Conservation (phyloP, 1,140 invertebrate genomes). For the Triops longicaudatus region DNA sequence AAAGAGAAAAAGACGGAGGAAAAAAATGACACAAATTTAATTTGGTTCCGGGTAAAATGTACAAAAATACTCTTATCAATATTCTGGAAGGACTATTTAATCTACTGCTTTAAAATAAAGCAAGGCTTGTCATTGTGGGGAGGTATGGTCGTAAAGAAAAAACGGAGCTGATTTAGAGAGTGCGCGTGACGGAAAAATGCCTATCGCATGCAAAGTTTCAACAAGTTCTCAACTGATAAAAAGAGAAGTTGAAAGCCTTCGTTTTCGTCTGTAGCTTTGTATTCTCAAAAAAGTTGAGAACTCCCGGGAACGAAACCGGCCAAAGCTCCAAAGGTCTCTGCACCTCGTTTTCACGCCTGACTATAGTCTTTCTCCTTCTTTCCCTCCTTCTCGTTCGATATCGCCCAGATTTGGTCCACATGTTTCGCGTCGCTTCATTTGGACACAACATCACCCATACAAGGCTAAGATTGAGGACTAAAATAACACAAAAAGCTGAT, state of each 20-base stretch:
- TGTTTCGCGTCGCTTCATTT: not conserved
- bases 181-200: slow-evolving; percentile 5
- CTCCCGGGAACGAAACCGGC: not conserved
- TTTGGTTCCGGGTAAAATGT: not conserved
- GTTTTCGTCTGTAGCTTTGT: not conserved
- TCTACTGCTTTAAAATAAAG: not conserved
- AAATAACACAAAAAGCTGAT: not conserved
- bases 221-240: not conserved
- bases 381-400: not conserved
- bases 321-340: not conserved
- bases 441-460: not conserved
- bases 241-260: not conserved
- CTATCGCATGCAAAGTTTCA: slow-evolving; percentile 4
- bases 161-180: not conserved
- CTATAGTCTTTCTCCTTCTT: not conserved
- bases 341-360: not conserved
- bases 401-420: not conserved
- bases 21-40: not conserved
- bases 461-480: not conserved
- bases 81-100: not conserved
- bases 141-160: not conserved
- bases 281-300: not conserved
- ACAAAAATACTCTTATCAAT: not conserved
- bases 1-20: not conserved
- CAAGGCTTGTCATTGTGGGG: not conserved